Conservation (phyloP, 2,888 invertebrate genomes). For the Phytoseiulus persimilis region DNA sequence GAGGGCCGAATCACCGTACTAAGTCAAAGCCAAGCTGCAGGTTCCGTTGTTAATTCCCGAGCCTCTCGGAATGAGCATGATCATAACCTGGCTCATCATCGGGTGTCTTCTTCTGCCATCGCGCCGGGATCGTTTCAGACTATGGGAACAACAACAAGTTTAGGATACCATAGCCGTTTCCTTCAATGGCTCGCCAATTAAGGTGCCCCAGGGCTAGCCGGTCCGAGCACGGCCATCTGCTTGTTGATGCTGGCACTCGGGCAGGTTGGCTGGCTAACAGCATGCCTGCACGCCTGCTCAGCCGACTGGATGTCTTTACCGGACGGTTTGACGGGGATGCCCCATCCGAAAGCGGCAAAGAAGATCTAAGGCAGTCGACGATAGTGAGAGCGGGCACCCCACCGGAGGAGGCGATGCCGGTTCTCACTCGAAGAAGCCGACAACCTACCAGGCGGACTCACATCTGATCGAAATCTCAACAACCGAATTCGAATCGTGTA, state of each 20-base stretch:
- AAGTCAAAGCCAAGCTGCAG: neutral
- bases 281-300: neutral
- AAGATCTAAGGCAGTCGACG: neutral
- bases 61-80: neutral
- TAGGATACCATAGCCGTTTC: neutral
- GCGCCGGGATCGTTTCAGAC: neutral
- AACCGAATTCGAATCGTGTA: too few relatives aligned
- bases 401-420: neutral
- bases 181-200: neutral
- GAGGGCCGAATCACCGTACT: neutral
- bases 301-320: neutral
- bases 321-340: neutral
- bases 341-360: neutral
- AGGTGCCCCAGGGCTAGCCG: neutral
- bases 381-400: neutral
- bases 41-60: neutral
- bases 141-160: neutral
- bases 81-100: neutral
- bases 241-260: neutral
- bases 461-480: neutral
- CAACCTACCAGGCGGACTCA: neutral
- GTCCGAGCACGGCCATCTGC: neutral
- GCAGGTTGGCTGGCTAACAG: neutral
- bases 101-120: neutral
- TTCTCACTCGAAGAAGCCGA: neutral